Conservation (phyloP, 2,888 invertebrate species). For the Nomada ruficornis region DNA sequence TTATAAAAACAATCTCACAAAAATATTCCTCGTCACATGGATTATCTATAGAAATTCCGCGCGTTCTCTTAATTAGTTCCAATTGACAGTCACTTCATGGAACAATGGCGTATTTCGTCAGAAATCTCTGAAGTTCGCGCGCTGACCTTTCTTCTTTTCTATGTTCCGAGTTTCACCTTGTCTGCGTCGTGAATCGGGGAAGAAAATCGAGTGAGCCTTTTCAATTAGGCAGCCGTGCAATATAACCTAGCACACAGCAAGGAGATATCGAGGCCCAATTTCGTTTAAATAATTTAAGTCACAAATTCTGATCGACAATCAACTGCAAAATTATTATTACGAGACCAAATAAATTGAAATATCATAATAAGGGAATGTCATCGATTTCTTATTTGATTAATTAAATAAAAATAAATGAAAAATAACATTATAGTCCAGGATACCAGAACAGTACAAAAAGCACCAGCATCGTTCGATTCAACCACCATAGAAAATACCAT, state of each 20-base stretch:
- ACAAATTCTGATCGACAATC: too few relatives aligned
- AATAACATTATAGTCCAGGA: neutral
- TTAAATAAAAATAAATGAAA: neutral
- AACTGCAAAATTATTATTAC: too few relatives aligned
- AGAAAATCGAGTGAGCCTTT: slow-evolving; percentile 6
- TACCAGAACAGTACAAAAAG: too few relatives aligned
- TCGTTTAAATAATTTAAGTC: too few relatives aligned
- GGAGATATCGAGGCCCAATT: neutral
- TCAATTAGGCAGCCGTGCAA: neutral
- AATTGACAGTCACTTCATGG: slow-evolving; percentile 48
- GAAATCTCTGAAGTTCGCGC: slow-evolving; percentile 54
- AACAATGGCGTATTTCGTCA: slow-evolving; percentile 62
- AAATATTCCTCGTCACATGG: neutral
- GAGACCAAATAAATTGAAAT: too few relatives aligned
- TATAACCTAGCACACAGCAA: neutral
- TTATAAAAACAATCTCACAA: too few relatives aligned
- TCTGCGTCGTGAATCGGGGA: slow-evolving; percentile 7
- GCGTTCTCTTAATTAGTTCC: slow-evolving; percentile 58
- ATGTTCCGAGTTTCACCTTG: slow-evolving; percentile 59
- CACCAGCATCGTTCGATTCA: neutral
- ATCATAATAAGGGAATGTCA: too few relatives aligned
- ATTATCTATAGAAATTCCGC: slow-evolving; percentile 6
- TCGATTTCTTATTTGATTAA: neutral
- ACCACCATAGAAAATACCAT: neutral
- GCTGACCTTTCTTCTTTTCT: slow-evolving; percentile 48